Conservation (phyloP, 2,888 invertebrate genomes). For the Esperia sulphurella region DNA sequence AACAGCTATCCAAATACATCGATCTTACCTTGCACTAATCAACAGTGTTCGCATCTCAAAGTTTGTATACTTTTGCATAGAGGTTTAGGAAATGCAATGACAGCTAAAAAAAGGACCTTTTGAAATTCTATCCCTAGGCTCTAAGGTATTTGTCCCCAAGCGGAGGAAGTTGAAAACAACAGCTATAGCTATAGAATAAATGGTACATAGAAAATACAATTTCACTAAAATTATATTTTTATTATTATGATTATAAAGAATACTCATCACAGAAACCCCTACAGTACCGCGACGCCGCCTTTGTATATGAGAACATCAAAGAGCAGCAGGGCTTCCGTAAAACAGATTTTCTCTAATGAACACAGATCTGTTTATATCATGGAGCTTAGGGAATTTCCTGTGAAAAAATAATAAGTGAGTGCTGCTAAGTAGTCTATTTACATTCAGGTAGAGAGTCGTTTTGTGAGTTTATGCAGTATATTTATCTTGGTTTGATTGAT, state of each 20-base stretch:
- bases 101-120: no score
- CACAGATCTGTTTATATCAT: conserved; percentile 13
- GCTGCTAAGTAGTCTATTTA: no score
- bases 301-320: conserved; percentile 22
- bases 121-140: no score
- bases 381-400: not conserved
- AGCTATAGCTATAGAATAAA: not conserved
- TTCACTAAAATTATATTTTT: not conserved
- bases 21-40: no score
- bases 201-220: not conserved
- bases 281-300: not conserved
- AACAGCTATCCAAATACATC: no score
- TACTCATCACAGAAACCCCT: not conserved
- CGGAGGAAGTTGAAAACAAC: not conserved
- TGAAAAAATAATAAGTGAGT: not conserved
- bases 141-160: no score
- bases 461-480: no score
- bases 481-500: no score
- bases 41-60: no score
- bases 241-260: not conserved
- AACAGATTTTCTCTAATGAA: conserved; percentile 21
- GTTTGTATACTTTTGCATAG: no score
- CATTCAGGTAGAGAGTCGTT: no score
- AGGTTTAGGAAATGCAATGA: no score
- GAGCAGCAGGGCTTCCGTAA: conserved; percentile 10